phyloP scores from a whole-genome alignment of 2,888 invertebrate species.

The Furcula furcula region DNA sequence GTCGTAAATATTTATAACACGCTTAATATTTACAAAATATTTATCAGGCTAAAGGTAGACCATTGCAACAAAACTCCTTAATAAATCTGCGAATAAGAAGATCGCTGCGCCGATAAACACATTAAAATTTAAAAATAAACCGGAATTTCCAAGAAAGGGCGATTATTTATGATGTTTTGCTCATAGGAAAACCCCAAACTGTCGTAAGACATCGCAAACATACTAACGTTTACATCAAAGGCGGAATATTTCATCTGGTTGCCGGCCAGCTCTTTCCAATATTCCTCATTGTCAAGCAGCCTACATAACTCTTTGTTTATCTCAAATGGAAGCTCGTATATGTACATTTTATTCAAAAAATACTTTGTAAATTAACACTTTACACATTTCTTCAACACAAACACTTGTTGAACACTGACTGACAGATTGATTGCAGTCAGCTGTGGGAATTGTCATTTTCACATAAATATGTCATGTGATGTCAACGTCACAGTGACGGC shows the following conservation, averaged over 20 bases:
- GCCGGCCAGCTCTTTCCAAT: slow-evolving; percentile 90
- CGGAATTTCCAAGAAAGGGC: slow-evolving; percentile 20
- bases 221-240: slow-evolving; percentile 79
- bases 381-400: slow-evolving; percentile 5
- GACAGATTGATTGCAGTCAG: background rate
- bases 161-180: slow-evolving; percentile 8
- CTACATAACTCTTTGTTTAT: slow-evolving; percentile 87
- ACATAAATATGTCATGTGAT: too few relatives aligned
- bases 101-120: background rate
- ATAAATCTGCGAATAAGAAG: slow-evolving; percentile 1
- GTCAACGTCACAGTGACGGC: background rate
- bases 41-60: too few relatives aligned
- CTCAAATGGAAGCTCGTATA: slow-evolving; percentile 88
- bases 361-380: slow-evolving; percentile 15
- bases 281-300: slow-evolving; percentile 88
- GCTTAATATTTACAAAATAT: too few relatives aligned
- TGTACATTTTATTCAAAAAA: slow-evolving; percentile 64
- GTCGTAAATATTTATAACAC: too few relatives aligned
- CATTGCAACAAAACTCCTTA: too few relatives aligned
- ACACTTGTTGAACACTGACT: slow-evolving; percentile 17
- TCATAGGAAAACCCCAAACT: slow-evolving; percentile 47
- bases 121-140: slow-evolving; percentile 3
- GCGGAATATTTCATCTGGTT: slow-evolving; percentile 85
- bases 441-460: background rate
- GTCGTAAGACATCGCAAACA: slow-evolving; percentile 1